Evolutionary conservation across 2,113 vertebrate genomes (phyloP).

Genomic region (Leucoraja erinaceus): DNA sequence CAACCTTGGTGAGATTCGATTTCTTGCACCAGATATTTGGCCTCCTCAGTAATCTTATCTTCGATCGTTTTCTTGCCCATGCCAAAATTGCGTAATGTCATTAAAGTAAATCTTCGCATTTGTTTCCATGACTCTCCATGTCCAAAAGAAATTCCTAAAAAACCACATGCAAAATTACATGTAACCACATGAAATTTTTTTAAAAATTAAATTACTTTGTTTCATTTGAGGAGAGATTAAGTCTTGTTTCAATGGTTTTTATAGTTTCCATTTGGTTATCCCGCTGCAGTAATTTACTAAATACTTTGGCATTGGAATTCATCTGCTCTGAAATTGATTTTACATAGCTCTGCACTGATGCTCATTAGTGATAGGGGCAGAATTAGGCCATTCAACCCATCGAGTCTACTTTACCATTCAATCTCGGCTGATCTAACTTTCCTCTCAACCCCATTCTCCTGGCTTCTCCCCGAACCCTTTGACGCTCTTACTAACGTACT

Average conservation of each 20-base stretch:
- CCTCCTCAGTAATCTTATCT: constrained; percentile 61
- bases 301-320: no score
- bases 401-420: no score
- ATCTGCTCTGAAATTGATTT: no score
- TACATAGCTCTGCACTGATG: no score
- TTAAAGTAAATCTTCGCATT: constrained; percentile 53
- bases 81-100: constrained; percentile 54
- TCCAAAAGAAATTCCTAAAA: constrained; percentile 61
- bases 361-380: no score
- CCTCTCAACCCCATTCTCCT: no score
- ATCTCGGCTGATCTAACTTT: no score
- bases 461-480: no score
- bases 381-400: no score
- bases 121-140: constrained; percentile 56
- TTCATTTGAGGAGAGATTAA: neutral
- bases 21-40: constrained; percentile 52
- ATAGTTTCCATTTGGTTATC: neutral
- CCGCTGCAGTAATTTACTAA: neutral
- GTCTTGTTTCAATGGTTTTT: neutral
- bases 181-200: neutral
- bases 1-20: constrained; percentile 60
- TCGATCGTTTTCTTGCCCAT: constrained; percentile 52
- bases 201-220: neutral
- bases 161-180: neutral
- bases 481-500: no score